These are phyloP conservation scores for Etia nguti DNA, from an alignment of 2,113 vertebrate genomes.

Conservation along the genomic window DNA sequence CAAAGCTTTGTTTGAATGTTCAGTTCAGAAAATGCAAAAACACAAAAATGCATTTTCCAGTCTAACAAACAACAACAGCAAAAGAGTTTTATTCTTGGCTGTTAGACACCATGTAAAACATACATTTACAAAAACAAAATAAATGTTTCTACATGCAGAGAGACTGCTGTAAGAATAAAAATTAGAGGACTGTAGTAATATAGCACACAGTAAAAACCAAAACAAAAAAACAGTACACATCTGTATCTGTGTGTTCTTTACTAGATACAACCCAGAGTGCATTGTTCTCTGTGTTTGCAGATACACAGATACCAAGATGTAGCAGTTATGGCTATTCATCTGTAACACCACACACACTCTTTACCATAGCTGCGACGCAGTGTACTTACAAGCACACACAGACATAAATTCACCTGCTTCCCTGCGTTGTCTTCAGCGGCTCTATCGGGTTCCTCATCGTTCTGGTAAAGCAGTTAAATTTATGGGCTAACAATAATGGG, in stretches of 20 bases:
- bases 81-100: neutral
- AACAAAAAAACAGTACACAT: neutral
- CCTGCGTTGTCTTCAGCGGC: slow-evolving; percentile 29
- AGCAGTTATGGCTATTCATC: slow-evolving; percentile 37
- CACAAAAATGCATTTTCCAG: neutral
- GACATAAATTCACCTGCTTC: slow-evolving; percentile 64
- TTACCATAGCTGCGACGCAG: neutral
- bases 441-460: slow-evolving; percentile 45
- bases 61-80: neutral
- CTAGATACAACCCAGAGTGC: neutral
- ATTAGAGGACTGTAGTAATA: neutral
- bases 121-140: neutral
- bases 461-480: slow-evolving; percentile 65
- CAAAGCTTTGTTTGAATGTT: neutral
- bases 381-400: slow-evolving; percentile 40
- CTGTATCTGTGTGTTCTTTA: neutral
- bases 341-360: slow-evolving; percentile 20
- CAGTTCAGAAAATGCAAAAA: neutral
- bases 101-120: neutral
- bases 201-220: neutral
- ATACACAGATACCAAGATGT: slow-evolving; percentile 31
- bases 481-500: slow-evolving; percentile 70
- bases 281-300: slow-evolving; percentile 20
- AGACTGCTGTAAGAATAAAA: neutral
- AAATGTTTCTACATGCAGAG: neutral